These are phyloP conservation scores for Acromyrmex heyeri DNA, from an alignment of 1,140 invertebrate genomes.

Conservation along the genomic window DNA sequence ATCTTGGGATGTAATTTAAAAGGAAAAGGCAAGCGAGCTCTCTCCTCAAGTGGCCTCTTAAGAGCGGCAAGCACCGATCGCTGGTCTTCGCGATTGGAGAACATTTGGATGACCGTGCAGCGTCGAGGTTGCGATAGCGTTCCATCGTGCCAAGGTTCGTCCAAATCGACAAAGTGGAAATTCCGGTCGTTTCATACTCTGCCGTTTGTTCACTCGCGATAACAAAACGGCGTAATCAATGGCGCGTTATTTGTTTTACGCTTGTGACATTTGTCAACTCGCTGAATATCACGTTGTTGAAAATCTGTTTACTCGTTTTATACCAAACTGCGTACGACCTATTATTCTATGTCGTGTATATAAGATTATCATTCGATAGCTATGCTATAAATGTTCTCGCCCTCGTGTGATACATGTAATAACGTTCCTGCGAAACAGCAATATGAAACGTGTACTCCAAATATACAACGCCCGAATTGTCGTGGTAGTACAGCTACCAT, in stretches of 20 bases:
- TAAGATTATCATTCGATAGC: slow-evolving; percentile 19
- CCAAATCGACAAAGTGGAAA: slow-evolving; percentile 65
- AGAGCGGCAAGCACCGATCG: not conserved
- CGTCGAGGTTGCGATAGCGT: slow-evolving; percentile 49
- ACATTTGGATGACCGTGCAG: not conserved
- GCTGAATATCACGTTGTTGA: slow-evolving; percentile 40
- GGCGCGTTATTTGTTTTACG: slow-evolving; percentile 52
- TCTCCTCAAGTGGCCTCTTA: not conserved
- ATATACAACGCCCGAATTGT: slow-evolving; percentile 11
- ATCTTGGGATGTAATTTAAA: not conserved
- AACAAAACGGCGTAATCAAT: slow-evolving; percentile 45
- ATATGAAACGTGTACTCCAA: not conserved
- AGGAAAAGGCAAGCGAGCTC: not conserved
- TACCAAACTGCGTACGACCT: not conserved
- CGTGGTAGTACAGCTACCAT: not conserved
- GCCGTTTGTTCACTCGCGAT: slow-evolving; percentile 32
- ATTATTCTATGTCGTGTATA: not conserved
- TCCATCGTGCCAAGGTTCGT: slow-evolving; percentile 41
- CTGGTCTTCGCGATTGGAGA: slow-evolving; percentile 1
- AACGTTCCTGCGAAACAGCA: not conserved
- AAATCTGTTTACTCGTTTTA: slow-evolving; percentile 44
- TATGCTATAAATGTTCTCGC: not conserved
- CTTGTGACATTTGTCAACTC: slow-evolving; percentile 62
- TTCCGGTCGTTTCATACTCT: slow-evolving; percentile 19
- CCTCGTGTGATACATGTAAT: not conserved